A percentile compares a stretch with the other conserved stretches of the same genome.
phyloP scores from a whole-genome alignment of 2,888 invertebrate species.

The Acleris emargana region DNA sequence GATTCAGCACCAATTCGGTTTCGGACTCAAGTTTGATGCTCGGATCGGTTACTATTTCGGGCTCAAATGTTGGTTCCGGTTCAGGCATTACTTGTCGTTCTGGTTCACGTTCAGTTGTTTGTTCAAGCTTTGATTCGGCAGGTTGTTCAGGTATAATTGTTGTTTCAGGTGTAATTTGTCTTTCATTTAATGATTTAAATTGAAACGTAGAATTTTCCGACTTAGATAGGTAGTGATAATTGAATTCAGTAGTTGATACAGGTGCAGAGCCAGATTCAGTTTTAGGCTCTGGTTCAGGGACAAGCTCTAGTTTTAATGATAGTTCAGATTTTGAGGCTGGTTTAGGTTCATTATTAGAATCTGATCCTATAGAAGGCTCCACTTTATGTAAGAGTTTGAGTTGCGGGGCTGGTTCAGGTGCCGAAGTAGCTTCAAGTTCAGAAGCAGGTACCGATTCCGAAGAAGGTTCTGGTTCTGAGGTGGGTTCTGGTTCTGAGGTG shows the following conservation, averaged over 20 bases:
- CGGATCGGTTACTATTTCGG: constrained; percentile 27
- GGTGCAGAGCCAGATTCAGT: constrained; percentile 61
- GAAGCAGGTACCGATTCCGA: constrained; percentile 49
- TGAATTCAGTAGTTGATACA: constrained; percentile 59
- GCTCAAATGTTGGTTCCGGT: constrained; percentile 30
- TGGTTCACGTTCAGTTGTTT: constrained; percentile 65
- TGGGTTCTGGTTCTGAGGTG: constrained; percentile 13
- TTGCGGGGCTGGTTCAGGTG: constrained; percentile 39
- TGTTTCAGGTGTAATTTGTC: constrained; percentile 48
- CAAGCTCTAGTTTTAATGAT: constrained; percentile 49
- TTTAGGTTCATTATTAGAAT: constrained; percentile 38
- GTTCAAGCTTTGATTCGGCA: constrained; percentile 48
- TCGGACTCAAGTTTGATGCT: constrained; percentile 39
- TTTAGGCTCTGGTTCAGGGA: constrained; percentile 57
- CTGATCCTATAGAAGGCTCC: constrained; percentile 41
- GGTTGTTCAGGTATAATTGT: constrained; percentile 51
- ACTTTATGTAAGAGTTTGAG: constrained; percentile 32
- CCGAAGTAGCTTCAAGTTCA: constrained; percentile 45
- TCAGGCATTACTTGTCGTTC: constrained; percentile 39
- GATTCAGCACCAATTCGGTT: constrained; percentile 39
- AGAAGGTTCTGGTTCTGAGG: constrained; percentile 26
- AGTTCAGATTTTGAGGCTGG: constrained; percentile 47
- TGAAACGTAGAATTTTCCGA: constrained; percentile 1
- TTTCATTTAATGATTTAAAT: constrained; percentile 37
- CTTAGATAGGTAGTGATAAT: constrained; percentile 39